These are phyloP conservation scores for Phylloscopus trochilus DNA, from an alignment of 2,113 vertebrate genomes.

Conservation along the genomic window DNA sequence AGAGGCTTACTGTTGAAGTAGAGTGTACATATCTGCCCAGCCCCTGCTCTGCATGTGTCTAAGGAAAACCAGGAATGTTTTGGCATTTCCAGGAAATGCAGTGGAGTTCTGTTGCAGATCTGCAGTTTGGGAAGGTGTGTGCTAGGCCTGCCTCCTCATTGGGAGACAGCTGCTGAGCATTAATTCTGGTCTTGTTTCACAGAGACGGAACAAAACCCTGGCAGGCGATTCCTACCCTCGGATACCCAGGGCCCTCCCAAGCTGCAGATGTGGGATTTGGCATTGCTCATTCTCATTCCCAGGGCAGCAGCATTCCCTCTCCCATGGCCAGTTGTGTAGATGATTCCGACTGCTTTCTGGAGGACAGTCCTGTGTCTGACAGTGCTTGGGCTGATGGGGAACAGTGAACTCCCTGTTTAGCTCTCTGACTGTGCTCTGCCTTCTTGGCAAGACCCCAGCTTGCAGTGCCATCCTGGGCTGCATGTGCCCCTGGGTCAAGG, in stretches of 20 bases:
- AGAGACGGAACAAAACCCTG: not conserved
- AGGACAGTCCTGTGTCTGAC: not conserved
- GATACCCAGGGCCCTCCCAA: too few relatives aligned
- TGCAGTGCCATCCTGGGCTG: rapidly evolving
- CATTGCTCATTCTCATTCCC: not conserved
- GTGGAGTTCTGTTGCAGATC: not conserved
- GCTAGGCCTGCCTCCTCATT: not conserved
- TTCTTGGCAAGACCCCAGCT: not conserved
- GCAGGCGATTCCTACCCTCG: not conserved
- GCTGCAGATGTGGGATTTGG: not conserved
- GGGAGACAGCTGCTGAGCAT: not conserved
- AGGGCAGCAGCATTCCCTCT: not conserved
- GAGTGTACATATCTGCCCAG: not conserved
- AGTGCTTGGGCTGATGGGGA: rapidly evolving
- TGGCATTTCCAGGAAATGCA: rapidly evolving
- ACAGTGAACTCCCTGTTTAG: not conserved
- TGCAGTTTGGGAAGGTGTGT: not conserved
- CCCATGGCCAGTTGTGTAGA: not conserved
- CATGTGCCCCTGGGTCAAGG: not conserved
- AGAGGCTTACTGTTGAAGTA: not conserved
- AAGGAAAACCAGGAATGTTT: rapidly evolving
- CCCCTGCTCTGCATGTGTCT: rapidly evolving
- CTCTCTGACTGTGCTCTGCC: not conserved
- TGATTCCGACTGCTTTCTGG: not conserved
- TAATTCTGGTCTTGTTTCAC: not conserved